Evolutionary conservation across 1,140 invertebrate genomes (phyloP).

Genomic region (Popillia japonica): DNA sequence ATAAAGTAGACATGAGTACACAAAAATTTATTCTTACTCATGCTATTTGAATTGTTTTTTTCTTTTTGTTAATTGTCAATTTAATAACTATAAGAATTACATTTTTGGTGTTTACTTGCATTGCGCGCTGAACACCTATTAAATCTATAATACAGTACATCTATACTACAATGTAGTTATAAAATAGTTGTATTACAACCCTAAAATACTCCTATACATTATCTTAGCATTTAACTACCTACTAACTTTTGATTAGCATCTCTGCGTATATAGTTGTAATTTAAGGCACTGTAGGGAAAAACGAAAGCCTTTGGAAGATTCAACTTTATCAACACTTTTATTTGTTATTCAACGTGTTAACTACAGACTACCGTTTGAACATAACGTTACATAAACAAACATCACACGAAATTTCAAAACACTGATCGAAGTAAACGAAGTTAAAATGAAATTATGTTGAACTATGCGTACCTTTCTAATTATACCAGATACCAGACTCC

Average conservation of each 20-base stretch:
- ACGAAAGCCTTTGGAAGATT: background rate
- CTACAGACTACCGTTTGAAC: background rate
- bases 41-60: no score
- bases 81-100: no score
- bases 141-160: background rate
- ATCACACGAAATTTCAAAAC: background rate
- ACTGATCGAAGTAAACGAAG: background rate
- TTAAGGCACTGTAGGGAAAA: background rate
- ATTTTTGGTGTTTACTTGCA: background rate
- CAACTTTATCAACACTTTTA: background rate
- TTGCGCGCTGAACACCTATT: background rate
- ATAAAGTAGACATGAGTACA: no score
- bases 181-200: background rate
- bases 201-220: background rate
- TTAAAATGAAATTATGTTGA: background rate
- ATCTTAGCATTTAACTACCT: background rate
- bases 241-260: background rate
- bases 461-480: background rate
- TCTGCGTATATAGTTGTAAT: background rate
- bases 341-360: background rate
- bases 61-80: no score
- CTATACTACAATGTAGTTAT: no score
- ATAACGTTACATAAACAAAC: background rate
- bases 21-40: no score
- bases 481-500: background rate